Evolutionary conservation across 2,797 vertebrate genomes (phyloP), one percentile per base, ranked within the genome.

Genomic region (Furcifer pardalis): DNA sequence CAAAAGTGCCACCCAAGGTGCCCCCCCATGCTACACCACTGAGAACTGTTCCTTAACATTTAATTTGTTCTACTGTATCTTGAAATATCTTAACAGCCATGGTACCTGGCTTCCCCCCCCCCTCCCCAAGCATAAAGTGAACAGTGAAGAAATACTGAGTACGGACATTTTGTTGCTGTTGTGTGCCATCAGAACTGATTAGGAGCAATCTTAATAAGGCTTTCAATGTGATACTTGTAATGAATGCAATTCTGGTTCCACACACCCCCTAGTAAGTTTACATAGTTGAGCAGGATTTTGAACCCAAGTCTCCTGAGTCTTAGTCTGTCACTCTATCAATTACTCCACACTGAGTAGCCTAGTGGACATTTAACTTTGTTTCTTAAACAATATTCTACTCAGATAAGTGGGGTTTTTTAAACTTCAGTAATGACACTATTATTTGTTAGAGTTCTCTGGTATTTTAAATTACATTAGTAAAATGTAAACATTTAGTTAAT

Each of bases 21-120:
- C n/a, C n/a, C n/a, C n/a, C n/a, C n/a, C n/a, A n/a, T n/a, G n/a
- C n/a, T n/a, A n/a, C n/a, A n/a, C n/a, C n/a, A n/a, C n/a, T n/a
- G n/a, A n/a, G n/a, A 49, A 86, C 75, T 90, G 77, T 79, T 66
- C 83, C 13, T 75, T 42, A 52, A 63, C 37, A 37, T 4, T 8
- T 72, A 30, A 6, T 65, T 40, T 52, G 49, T 52, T 84, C 27
- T 62, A 2, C n/a, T 78, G 7, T 73, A 30, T 49, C 49, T 84
- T 59, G 9, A 73, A 49, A 19, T 32, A 49, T 17, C 10, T 17
- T 23, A 63, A 73, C 15, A 72, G 32, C 68, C 40, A 46, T 79
- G 25, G 42, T 32, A 60, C n/a, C 35, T 59, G 30, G 32, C 6
- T 84, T n/a, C 69, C 30, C 6, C n/a, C n/a, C n/a, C n/a, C n/a